Conservation (phyloP, 2,797 vertebrate genomes). For the Tapera naevia region DNA sequence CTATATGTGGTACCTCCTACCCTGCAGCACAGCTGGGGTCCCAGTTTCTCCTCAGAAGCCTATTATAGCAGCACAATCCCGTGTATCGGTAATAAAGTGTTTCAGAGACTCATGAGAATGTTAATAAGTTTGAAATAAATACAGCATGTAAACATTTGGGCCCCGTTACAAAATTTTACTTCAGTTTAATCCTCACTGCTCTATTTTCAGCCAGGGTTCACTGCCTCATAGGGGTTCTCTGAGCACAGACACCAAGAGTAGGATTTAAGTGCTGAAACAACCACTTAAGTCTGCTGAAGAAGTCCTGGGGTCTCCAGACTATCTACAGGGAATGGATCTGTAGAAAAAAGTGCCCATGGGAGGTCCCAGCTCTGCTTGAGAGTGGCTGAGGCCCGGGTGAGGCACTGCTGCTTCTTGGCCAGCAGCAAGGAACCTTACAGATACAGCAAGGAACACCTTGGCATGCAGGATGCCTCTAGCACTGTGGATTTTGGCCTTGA, state of each 20-base stretch:
- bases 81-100: conserved; percentile 44
- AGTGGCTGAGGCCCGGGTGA: not conserved
- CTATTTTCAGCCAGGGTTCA: conserved; percentile 12
- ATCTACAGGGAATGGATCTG: not conserved
- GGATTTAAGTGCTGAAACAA: not conserved
- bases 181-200: not conserved
- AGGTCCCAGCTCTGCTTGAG: not conserved
- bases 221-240: not conserved
- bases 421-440: too few relatives aligned
- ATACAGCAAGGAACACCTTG: rapidly evolving
- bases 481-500: not conserved
- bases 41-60: conserved; percentile 36
- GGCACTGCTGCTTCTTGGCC: too few relatives aligned
- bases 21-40: conserved; percentile 1
- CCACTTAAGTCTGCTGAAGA: not conserved
- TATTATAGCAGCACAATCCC: conserved; percentile 7
- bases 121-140: conserved; percentile 58
- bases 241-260: not conserved
- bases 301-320: not conserved
- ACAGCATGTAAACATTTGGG: conserved; percentile 5
- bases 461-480: not conserved
- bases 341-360: rapidly evolving
- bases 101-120: conserved; percentile 30
- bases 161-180: conserved; percentile 13
- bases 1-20: not conserved